A percentile compares a stretch with the other conserved stretches of the same genome.
phyloP scores from a whole-genome alignment of 2,113 vertebrate genomes.

The Amblyopsis rosae region DNA sequence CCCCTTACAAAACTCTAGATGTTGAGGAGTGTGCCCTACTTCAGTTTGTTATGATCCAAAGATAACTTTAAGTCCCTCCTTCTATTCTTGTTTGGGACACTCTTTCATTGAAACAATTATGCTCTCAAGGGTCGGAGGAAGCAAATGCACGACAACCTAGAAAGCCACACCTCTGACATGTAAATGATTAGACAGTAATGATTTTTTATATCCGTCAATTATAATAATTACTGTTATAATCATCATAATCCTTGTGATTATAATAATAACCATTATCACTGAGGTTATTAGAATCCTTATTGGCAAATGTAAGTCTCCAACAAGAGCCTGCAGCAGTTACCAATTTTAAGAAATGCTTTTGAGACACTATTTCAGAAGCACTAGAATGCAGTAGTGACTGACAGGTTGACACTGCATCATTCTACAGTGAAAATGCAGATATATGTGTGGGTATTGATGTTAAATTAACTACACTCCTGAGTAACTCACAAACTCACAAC shows the following conservation, averaged over 20 bases:
- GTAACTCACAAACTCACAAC: too few relatives aligned
- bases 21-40: constrained; percentile 45
- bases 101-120: constrained; percentile 11
- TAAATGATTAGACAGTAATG: constrained; percentile 50
- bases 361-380: constrained; percentile 41
- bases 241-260: constrained; percentile 10
- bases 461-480: too few relatives aligned
- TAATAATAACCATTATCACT: constrained; percentile 18
- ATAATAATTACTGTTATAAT: constrained; percentile 49
- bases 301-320: constrained; percentile 21
- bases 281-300: constrained; percentile 12
- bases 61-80: constrained; percentile 41
- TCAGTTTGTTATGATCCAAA: constrained; percentile 57
- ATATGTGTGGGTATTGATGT: neutral
- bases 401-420: constrained; percentile 32
- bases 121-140: neutral
- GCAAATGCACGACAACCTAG: constrained; percentile 34
- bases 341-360: too few relatives aligned
- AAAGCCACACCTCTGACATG: constrained; percentile 21
- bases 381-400: constrained; percentile 25
- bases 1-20: constrained; percentile 55
- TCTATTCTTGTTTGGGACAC: constrained; percentile 35
- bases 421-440: neutral
- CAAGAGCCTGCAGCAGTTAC: constrained; percentile 39
- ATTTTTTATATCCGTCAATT: constrained; percentile 45